Conservation (phyloP, 2,888 invertebrate species). For the Acronicta leporina region DNA sequence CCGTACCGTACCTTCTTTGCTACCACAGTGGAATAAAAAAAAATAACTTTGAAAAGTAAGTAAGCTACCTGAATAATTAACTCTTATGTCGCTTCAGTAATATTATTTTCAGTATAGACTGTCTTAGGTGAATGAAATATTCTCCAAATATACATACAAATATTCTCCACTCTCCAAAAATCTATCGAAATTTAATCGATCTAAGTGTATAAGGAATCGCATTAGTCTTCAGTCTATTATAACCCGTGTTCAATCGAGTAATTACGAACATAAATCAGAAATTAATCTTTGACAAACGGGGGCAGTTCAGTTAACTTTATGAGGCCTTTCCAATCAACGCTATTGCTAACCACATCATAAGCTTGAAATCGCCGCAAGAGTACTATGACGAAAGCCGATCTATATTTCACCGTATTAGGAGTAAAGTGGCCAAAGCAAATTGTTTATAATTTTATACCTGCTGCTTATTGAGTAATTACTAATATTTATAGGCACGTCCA, state of each 20-base stretch:
- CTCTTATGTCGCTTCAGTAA: no score
- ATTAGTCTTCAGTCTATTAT: no score
- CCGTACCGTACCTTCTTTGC: no score
- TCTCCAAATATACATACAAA: no score
- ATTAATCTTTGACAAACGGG: conserved; percentile 1
- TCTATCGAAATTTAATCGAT: no score
- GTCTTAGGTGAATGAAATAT: no score
- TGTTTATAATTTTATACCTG: conserved; percentile 22
- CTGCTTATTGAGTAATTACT: conserved; percentile 20
- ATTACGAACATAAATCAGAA: conserved; percentile 1
- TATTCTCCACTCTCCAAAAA: no score
- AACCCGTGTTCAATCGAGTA: background rate
- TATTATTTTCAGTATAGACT: no score
- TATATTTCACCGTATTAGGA: conserved; percentile 19
- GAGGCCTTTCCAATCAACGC: conserved; percentile 17
- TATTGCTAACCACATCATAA: conserved; percentile 17
- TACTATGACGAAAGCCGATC: conserved; percentile 33
- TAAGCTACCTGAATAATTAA: no score
- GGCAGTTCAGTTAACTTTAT: conserved; percentile 19
- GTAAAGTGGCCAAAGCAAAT: conserved; percentile 5
- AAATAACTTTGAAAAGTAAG: no score
- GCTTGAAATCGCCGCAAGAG: conserved; percentile 5
- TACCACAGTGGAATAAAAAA: no score
- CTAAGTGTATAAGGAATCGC: no score
- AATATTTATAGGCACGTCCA: background rate